phyloP scores from a whole-genome alignment of 2,888 invertebrate species.

The Rhagonycha fulva region DNA sequence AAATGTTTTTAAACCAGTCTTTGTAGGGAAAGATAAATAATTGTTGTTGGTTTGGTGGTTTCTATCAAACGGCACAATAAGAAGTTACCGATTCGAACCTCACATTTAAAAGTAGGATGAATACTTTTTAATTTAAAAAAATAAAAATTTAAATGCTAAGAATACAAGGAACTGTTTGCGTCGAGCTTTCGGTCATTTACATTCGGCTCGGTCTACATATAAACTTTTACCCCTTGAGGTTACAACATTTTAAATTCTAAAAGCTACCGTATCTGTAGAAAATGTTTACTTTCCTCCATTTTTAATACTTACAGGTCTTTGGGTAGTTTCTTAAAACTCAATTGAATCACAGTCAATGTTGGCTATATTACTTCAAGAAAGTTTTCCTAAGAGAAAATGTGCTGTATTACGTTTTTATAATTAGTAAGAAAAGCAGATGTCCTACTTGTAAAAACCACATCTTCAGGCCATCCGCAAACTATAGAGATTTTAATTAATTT shows the following conservation, averaged over 20 bases:
- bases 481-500: too few species aligned
- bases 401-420: too few species aligned
- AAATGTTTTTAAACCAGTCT: background rate
- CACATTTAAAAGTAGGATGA: background rate
- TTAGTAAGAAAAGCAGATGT: too few species aligned
- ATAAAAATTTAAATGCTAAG: background rate
- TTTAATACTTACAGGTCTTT: background rate
- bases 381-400: background rate
- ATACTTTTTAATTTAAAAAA: background rate
- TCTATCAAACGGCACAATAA: background rate
- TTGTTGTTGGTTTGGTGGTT: background rate
- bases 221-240: constrained; percentile 19
- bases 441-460: too few species aligned
- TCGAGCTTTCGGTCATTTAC: constrained; percentile 30
- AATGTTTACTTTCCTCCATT: background rate
- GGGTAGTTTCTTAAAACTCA: background rate
- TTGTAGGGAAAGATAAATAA: background rate
- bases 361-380: background rate
- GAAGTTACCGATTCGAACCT: background rate
- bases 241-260: constrained; percentile 8
- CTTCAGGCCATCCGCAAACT: too few species aligned
- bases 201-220: constrained; percentile 26
- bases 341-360: background rate
- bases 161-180: background rate
- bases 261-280: constrained; percentile 1